Evolutionary conservation across 2,797 vertebrate genomes (phyloP).

Genomic region (Tokudaia muenninki): DNA sequence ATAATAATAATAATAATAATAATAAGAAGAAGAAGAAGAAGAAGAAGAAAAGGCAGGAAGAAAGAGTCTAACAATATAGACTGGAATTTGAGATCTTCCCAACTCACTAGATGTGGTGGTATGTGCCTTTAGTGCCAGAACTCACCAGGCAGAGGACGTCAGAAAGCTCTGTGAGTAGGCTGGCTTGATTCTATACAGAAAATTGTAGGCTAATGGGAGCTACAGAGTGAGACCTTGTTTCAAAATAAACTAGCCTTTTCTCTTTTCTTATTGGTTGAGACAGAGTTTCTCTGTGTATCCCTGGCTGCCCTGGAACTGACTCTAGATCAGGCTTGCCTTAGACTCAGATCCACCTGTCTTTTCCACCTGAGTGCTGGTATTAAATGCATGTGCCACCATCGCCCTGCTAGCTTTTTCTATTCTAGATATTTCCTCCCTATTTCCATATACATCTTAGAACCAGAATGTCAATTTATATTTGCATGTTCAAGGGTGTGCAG

Average conservation of each 20-base stretch:
- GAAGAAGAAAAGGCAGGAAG: neutral
- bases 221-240: neutral
- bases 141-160: neutral
- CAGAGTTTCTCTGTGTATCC: neutral
- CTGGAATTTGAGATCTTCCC: neutral
- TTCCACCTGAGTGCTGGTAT: neutral
- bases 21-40: neutral
- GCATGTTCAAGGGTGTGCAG: neutral
- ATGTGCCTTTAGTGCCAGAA: neutral
- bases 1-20: too few species aligned
- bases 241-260: neutral
- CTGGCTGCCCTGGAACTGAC: neutral
- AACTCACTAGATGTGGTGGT: neutral
- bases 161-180: neutral
- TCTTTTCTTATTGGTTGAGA: neutral
- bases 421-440: neutral
- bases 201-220: neutral
- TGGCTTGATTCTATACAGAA: neutral
- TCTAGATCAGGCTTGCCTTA: neutral
- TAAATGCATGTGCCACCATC: neutral
- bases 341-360: neutral
- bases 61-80: neutral
- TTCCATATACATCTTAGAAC: conserved; percentile 15
- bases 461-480: neutral
- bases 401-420: neutral